These are phyloP conservation scores for Caenorhabditis angaria DNA, from an alignment of 2,888 invertebrate genomes.

Conservation along the genomic window DNA sequence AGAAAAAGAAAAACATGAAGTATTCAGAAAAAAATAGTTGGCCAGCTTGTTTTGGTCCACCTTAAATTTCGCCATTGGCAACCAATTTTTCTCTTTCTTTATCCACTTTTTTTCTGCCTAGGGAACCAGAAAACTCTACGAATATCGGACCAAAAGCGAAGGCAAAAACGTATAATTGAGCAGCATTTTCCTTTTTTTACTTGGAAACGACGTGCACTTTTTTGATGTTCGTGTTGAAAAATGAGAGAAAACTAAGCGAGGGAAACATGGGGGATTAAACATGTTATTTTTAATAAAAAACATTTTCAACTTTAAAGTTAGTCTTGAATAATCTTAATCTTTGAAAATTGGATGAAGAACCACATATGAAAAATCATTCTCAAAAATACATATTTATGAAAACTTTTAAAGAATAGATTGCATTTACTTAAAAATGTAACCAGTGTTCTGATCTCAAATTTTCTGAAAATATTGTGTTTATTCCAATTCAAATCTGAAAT, in stretches of 20 bases:
- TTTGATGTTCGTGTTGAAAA: too few species aligned
- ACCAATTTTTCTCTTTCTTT: slow-evolving; percentile 8
- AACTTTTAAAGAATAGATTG: too few species aligned
- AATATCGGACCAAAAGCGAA: background rate
- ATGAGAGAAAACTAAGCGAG: too few species aligned
- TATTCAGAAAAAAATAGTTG: background rate
- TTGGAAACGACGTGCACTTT: background rate
- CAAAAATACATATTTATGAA: too few species aligned
- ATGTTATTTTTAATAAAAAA: too few species aligned
- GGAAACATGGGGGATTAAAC: too few species aligned
- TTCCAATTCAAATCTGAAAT: too few species aligned
- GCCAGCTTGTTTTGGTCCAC: slow-evolving; percentile 39
- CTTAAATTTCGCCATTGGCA: slow-evolving; percentile 33
- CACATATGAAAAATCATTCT: too few species aligned
- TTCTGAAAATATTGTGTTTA: background rate
- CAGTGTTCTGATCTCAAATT: background rate
- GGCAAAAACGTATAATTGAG: background rate
- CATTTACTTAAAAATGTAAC: too few species aligned
- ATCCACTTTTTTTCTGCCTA: background rate
- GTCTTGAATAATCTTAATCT: too few species aligned
- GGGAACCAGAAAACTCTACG: background rate
- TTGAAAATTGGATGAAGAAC: too few species aligned
- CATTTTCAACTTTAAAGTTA: too few species aligned
- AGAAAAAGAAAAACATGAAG: background rate
- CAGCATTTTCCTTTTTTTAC: background rate